These are phyloP conservation scores for Nasonia oneida DNA, from an alignment of 2,888 invertebrate species.

Conservation along the genomic window DNA sequence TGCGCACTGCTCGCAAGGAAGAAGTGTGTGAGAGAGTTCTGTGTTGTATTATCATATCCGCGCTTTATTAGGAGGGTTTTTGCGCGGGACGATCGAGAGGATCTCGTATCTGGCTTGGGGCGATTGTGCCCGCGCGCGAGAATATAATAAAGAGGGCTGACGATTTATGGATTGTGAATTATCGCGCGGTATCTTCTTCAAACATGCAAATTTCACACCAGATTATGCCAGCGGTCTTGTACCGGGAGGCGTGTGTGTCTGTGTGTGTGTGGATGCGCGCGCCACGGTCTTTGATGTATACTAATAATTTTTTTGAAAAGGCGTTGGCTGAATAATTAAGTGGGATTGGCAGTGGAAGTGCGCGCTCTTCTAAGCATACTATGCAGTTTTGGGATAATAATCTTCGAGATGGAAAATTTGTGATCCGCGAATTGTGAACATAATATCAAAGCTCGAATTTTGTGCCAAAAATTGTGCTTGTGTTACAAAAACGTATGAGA, in stretches of 20 bases:
- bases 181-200: slow-evolving; percentile 62
- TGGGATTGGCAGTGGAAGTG: neutral
- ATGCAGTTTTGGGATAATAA: no score
- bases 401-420: no score
- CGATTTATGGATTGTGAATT: slow-evolving; percentile 60
- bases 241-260: slow-evolving; percentile 33
- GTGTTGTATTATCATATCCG: slow-evolving; percentile 43
- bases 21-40: neutral
- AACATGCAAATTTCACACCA: slow-evolving; percentile 62
- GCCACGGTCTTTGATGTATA: slow-evolving; percentile 34
- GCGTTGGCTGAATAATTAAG: slow-evolving; percentile 10
- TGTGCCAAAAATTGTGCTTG: no score
- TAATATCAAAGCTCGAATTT: no score
- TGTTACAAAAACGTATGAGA: no score
- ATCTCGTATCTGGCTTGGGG: slow-evolving; percentile 30
- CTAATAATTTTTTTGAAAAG: slow-evolving; percentile 46
- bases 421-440: no score
- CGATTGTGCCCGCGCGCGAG: neutral
- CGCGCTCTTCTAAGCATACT: no score
- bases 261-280: no score
- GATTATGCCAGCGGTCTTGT: slow-evolving; percentile 38
- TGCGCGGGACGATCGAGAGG: slow-evolving; percentile 16
- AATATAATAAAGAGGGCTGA: slow-evolving; percentile 52
- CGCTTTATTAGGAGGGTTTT: slow-evolving; percentile 51
- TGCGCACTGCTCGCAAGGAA: neutral